Evolutionary conservation across 2,888 invertebrate species (phyloP), one percentile per base, ranked within the genome.

Genomic region (Polyommatus icarus): DNA sequence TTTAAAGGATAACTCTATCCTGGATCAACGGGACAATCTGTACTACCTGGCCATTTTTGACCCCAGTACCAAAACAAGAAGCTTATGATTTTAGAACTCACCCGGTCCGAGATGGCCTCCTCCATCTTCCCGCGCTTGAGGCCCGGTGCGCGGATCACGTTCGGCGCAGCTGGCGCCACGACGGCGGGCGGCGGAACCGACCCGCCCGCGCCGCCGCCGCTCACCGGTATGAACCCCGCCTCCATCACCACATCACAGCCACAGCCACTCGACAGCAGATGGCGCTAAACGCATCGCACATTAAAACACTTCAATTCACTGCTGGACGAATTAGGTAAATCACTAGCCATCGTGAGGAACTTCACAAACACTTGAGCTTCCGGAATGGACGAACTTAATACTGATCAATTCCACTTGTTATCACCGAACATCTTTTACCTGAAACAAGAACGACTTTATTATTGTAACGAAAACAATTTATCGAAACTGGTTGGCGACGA

Each of bases 51-150:
- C 10, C 40, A 6, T 40, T 40, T 40, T 10, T 6, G 10, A 40
- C 40, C 40, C 40, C 36, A 40, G 40, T 40, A 36, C 36, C 36
- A 6, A 36, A 6, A 36, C 6, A 6, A 36, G 36, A 36, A 36
- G 50, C 18, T 10, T 76, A 36, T 32, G 18, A 76, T 57, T 5
- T n/a, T 32, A 36, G 18, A 80, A 96, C 97, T 97, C 84, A 97
- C 97, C 95, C 97, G 95, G 91, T 97, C 96, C 76, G 96, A 95
- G 79, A 97, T 96, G 78, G 96, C 95, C 83, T 96, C 96, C 86
- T 97, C 97, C 87, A 96, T 95, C 89, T 96, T 97, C 82, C 97
- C 97, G 86, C 97, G 95, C 86, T 97, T 97, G 84, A 97, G 91
- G 57, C 96, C 96, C 40, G 97, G 97, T 84, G 97, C 97, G 82